Evolutionary conservation across 2,113 vertebrate species (phyloP), one percentile per base, ranked within the genome.

Genomic region (Dendrocopos noguchii): DNA sequence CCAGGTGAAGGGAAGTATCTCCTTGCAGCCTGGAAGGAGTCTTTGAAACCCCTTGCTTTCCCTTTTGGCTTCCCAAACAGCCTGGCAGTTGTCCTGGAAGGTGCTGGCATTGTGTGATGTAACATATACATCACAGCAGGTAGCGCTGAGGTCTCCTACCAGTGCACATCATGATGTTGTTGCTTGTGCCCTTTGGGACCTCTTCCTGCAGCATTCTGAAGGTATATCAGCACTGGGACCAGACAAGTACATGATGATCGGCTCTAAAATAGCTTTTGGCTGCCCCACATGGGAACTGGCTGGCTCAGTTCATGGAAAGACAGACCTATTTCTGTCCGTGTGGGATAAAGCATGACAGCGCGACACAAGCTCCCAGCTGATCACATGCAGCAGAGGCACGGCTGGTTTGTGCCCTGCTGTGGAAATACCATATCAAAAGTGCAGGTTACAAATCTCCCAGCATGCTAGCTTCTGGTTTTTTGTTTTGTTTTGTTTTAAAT

Each of bases 231-330:
- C 2, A 0, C 53, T 64, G 57, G 57, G 29, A 93, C 34, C 33
- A 63, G 66, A 64, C 36, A 77, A 47, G 67, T 80, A 10, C 0
- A 0, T 60, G 60, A 64, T 44, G 17, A 15, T 71, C 1, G 0
- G 11, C 66, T 84, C 91, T 68, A 84, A 76, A 96, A 96, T 94
- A 96, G 70, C 87, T 95, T 90, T 78, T 94, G 96, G 91, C 94
- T 94, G 81, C 64, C 79, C 59, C 80, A 22, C 24, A 39, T 28
- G 80, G 79, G 76, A 84, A 39, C 75, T 64, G 72, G 64, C 79
- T 93, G 91, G 89, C 92, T 84, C 20, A 59, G 65, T 75, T 70
- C 28, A 3, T 92, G 96, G 94, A 96, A 96, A 91, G 77, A 89
- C 59, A 13, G 36, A 53, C 59, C 73, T 94, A 86, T 94, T 95